Evolutionary conservation across 53 echinoderm and acorn worm species (phyloP).

Genomic region (Glandiceps talaboti): DNA sequence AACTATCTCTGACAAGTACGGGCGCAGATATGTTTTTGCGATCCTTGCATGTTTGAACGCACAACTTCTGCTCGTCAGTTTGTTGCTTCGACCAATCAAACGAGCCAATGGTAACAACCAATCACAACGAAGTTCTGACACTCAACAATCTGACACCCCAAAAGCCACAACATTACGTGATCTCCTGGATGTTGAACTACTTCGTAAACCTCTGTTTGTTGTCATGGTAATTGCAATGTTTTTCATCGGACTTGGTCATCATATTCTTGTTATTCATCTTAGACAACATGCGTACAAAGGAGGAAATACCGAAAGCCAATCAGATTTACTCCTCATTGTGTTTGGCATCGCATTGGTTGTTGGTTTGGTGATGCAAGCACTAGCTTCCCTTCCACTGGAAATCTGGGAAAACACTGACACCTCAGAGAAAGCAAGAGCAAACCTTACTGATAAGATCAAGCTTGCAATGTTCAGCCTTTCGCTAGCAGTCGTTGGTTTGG

Average conservation of each 20-base stretch:
- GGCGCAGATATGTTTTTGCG: not conserved
- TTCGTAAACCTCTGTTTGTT: not conserved
- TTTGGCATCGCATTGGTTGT: not conserved
- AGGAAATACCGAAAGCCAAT: not conserved
- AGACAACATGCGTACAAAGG: not conserved
- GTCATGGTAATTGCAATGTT: not conserved
- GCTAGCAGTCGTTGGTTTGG: not conserved
- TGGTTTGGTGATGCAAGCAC: not conserved
- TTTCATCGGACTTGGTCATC: not conserved
- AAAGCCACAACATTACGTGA: not conserved
- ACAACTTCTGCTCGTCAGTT: not conserved
- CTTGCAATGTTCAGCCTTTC: not conserved
- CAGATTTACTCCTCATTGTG: not conserved
- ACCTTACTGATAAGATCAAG: not conserved
- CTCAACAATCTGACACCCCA: too few species aligned
- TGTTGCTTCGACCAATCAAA: not conserved
- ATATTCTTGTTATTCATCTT: not conserved
- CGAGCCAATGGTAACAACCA: too few species aligned
- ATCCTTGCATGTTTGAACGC: not conserved
- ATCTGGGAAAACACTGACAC: not conserved
- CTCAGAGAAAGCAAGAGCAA: not conserved
- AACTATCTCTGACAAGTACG: not conserved
- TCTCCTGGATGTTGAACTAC: not conserved
- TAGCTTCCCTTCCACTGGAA: not conserved
- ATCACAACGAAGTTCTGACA: too few species aligned